A percentile compares a stretch with the other conserved stretches of the same genome.
Evolutionary conservation across 2,113 vertebrate genomes (phyloP).

Genomic region (Gila orcuttii): DNA sequence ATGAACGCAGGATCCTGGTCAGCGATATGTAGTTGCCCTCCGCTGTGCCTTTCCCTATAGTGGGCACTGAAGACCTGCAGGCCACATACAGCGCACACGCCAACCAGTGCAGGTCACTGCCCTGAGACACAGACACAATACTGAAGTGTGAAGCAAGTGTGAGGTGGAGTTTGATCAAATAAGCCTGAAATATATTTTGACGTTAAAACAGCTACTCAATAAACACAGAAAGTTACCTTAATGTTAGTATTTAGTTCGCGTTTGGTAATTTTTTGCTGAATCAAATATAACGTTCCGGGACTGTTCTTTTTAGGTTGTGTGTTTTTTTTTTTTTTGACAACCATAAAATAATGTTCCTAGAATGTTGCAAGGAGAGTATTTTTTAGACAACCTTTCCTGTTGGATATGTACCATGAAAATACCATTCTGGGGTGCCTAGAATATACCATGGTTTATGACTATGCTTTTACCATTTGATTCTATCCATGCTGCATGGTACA

Average conservation of each 20-base stretch:
- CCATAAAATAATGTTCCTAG: background rate
- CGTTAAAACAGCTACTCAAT: background rate
- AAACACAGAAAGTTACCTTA: background rate
- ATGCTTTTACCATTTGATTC: background rate
- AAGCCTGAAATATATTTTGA: background rate
- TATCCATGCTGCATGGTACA: background rate
- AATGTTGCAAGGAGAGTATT: background rate
- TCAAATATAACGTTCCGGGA: background rate
- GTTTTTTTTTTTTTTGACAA: background rate
- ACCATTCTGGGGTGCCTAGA: background rate
- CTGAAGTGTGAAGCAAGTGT: too few relatives aligned
- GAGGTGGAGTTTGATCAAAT: background rate
- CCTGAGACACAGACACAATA: slow-evolving; percentile 71
- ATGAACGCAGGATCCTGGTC: slow-evolving; percentile 87
- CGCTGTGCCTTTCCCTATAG: slow-evolving; percentile 84
- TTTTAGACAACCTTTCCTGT: background rate
- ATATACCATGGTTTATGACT: background rate
- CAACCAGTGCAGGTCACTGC: slow-evolving; percentile 92
- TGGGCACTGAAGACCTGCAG: slow-evolving; percentile 89
- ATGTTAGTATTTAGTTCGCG: background rate
- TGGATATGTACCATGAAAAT: background rate
- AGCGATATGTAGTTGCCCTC: slow-evolving; percentile 95
- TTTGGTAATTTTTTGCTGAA: background rate
- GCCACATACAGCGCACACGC: slow-evolving; percentile 93
- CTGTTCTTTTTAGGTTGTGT: too few relatives aligned